Base-by-base conservation (phyloP, 1,140 invertebrate genomes). In the Popillia japonica region DNA sequence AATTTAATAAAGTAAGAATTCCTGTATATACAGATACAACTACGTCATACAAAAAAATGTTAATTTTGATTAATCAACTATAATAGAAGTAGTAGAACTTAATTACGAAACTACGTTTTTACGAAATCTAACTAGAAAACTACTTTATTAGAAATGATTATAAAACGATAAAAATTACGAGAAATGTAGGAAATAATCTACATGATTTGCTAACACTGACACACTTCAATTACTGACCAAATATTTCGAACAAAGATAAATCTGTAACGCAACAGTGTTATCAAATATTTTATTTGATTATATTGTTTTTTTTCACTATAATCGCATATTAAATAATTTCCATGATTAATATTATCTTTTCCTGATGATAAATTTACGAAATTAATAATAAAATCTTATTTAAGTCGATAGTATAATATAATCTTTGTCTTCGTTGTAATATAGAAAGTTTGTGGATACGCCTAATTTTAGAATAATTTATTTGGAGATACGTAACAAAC, bases 171-270 rank as follows among this genome's bases (percentile, higher is more conserved):
- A 14, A n/a, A 55, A 17, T 55, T 55, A 55, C 11, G n/a, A n/a
- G 27, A 34, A 34, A 34, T 34, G 27, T 34, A 34, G 27, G 27
- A 34, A 34, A 34, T 34, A 34, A 34, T 34, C 27, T 34, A 34
- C 6, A 17, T 17, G 48, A 55, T 55, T 55, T 55, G 42, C 8
- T 44, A 14, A 44, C 14, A 44, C 14, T 55, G 14, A 55, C n/a
- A 17, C 48, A 55, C 48, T 55, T 55, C 48, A 55, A 55, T 55
- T 17, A 55, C 48, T 55, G 48, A 55, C 48, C 17, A 55, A 55
- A 14, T 6, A 55, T 55, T 55, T 55, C n/a, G 14, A 55, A 55
- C 17, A 34, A 34, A 34, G 27, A 34, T 34, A 34, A 34, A 34
- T 34, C 27, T 34, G 27, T 34, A 34, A 34, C 27, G 27, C 27